Evolutionary conservation across 1,140 invertebrate species (phyloP), one percentile per base, ranked within the genome.

Genomic region (Carposina sasakii): DNA sequence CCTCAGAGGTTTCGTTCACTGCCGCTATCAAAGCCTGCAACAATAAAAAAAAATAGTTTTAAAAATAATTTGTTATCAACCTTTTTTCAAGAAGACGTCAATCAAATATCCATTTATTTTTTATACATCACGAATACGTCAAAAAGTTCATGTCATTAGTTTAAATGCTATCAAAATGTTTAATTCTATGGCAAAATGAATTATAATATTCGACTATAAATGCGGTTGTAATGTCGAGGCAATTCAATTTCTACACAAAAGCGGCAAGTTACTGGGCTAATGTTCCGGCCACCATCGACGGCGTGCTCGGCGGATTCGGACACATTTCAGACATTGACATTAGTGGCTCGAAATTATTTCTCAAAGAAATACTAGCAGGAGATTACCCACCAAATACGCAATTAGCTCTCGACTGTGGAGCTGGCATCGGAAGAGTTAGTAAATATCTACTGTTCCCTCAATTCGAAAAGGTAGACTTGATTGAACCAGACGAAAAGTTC

Each of bases 221-320:
- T n/a, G n/a, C n/a, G n/a, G n/a, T n/a, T n/a, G n/a, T n/a, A n/a
- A n/a, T n/a, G n/a, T n/a, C n/a, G n/a, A n/a, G n/a, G n/a, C n/a
- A n/a, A n/a, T 57, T 33, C 41, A 54, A 28, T 49, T 93, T 93
- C 84, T 96, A 96, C 64, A 81, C 82, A 41, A 89, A 92, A 70
- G 94, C 93, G 10, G 90, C 90, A 40, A 87, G 90, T 56, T 96
- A 96, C 81, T 96, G 95, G 95, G 88, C 92, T 4, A 87, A 89
- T 62, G 88, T 97, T 43, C 91, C 94, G 3, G 87, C 96, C 0
- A 98, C 96, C 9, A 85, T 98, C 6, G 92, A 98, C 86, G 97
- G 97, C n/a, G 98, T 99, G 91, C 87, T 99, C 0, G 97, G 97
- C 10, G 97, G 97, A 2, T 96, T 95, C 78, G 93, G 92, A 0